Base-by-base conservation (phyloP, 2,113 vertebrate genomes). In the Sander vitreus region DNA sequence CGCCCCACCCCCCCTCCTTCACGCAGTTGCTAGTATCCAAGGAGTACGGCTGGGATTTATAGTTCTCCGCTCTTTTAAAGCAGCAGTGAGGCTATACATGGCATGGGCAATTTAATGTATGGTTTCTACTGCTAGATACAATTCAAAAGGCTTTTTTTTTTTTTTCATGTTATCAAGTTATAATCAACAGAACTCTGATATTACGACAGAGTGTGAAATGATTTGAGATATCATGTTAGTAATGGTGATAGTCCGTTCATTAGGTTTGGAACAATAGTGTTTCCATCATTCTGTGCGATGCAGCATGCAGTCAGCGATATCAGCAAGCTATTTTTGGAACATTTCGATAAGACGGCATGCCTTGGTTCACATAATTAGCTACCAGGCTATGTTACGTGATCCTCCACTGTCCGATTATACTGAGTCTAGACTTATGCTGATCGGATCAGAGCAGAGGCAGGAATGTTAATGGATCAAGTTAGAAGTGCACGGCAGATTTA, bases 291-390 rank as follows among this genome's bases (percentile, higher is more conserved):
- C 23, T 19, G 64, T 79, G 83, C 27, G 62, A 75, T 13, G 75
- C 76, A 58, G 81, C 79, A 30, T 47, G 82, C 80, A 84, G 73
- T 33, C 62, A 5, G 47, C 16, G 51, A 39, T 92, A 92, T 83
- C 87, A 74, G 87, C 67, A 0, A 25, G 73, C 80, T 91, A 91
- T 92, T 93, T 92, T 88, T 90, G 86, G 91, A 76, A 30, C 63
- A 2, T 84, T 92, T 78, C 11, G 92, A 94, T 94, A 94, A 93
- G 92, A 82, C 54, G 74, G 73, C 89, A 89, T 90, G 91, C 88
- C 91, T 90, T 63, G 65, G 81, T 90, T 91, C 88, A 84, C 90
- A 89, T 94, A 92, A 93, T 93, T 91, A 92, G 86, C 89, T 57
- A 80, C 83, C 85, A 51, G 81, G 75, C 90, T 86, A 91, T 93